Conservation (phyloP, 2,113 vertebrate genomes). For the Misgurnus anguillicaudatus region DNA sequence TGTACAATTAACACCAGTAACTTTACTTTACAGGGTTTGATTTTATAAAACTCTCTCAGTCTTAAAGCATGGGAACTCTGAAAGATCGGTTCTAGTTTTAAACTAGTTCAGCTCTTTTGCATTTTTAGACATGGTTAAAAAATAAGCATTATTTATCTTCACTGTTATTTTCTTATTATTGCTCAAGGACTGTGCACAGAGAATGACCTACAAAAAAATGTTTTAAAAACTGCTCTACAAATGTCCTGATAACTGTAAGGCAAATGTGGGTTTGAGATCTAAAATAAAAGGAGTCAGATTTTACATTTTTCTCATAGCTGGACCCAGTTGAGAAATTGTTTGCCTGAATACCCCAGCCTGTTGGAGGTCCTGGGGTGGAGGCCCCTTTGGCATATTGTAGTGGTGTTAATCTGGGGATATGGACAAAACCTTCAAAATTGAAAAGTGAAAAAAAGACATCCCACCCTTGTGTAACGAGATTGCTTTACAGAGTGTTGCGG, state of each 20-base stretch:
- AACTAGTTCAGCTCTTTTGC: neutral
- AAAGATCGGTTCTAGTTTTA: neutral
- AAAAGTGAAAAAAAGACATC: conserved; percentile 45
- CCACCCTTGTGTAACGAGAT: conserved; percentile 59
- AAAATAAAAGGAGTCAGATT: neutral
- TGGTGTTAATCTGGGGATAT: conserved; percentile 35
- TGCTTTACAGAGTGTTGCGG: conserved; percentile 53
- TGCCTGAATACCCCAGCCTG: neutral
- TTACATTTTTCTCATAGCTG: conserved; percentile 1
- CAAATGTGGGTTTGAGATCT: neutral
- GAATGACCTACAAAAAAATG: neutral
- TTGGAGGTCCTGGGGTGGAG: conserved; percentile 19
- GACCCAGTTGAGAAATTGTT: neutral
- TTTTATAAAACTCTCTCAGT: neutral
- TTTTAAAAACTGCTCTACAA: no score
- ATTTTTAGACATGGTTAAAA: conserved; percentile 1
- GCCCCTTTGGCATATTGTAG: conserved; percentile 27
- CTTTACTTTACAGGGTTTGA: neutral
- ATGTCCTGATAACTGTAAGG: neutral
- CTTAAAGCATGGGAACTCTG: conserved; percentile 1
- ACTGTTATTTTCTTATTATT: conserved; percentile 8
- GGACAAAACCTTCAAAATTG: conserved; percentile 32
- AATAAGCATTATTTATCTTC: neutral
- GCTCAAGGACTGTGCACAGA: conserved; percentile 12
- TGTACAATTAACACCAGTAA: no score